Evolutionary conservation across 2,797 vertebrate genomes (phyloP).

Genomic region (Tokudaia muenninki): DNA sequence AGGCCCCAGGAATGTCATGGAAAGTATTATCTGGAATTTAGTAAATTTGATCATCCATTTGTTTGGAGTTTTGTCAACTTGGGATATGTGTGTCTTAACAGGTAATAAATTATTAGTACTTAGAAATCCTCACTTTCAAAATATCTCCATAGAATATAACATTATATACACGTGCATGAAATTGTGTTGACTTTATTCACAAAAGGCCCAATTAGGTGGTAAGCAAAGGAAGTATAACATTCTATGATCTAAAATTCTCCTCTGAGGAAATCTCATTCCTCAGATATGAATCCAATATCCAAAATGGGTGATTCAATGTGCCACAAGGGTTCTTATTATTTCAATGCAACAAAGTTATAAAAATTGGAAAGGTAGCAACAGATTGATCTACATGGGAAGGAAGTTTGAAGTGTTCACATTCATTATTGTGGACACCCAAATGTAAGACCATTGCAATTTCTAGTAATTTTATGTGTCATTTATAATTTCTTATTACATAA

Average conservation of each 20-base stretch:
- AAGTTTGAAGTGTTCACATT: slow-evolving; percentile 39
- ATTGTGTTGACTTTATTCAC: slow-evolving; percentile 64
- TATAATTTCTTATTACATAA: slow-evolving; percentile 28
- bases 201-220: slow-evolving; percentile 44
- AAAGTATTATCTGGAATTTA: background rate
- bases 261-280: slow-evolving; percentile 41
- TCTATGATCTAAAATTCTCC: slow-evolving; percentile 48
- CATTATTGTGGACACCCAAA: background rate
- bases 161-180: slow-evolving; percentile 36
- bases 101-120: slow-evolving; percentile 51
- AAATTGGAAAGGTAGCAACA: slow-evolving; percentile 48
- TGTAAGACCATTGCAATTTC: background rate
- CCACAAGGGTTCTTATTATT: slow-evolving; percentile 48
- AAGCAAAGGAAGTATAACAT: slow-evolving; percentile 54
- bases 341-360: slow-evolving; percentile 35
- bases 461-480: slow-evolving; percentile 54
- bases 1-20: slow-evolving; percentile 18
- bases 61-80: slow-evolving; percentile 4
- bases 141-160: slow-evolving; percentile 8
- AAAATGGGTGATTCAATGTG: slow-evolving; percentile 4
- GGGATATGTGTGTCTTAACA: slow-evolving; percentile 18
- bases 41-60: background rate
- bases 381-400: slow-evolving; percentile 47
- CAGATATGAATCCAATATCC: slow-evolving; percentile 40
- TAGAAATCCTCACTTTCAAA: slow-evolving; percentile 54